Base-by-base conservation (phyloP, 2,113 vertebrate genomes). In the Scophthalmus maximus region DNA sequence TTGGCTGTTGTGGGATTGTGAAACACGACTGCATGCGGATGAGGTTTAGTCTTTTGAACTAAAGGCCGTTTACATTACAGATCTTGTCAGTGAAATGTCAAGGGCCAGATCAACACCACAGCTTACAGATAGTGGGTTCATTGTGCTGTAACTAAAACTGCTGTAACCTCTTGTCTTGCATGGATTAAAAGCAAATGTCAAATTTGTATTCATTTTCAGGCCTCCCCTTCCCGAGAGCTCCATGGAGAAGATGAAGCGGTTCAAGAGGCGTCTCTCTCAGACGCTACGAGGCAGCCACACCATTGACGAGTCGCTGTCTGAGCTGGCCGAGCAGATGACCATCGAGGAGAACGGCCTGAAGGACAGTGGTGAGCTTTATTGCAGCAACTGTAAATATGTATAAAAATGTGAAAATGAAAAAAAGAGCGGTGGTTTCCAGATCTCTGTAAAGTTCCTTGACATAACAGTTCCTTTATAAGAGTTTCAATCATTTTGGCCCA, bases 261-360 rank as follows among this genome's bases (percentile, higher is more conserved):
- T 98, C 86, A 98, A 96, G 90, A 95, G 96, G 59, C 95, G 97
- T 63, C 94, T 98, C 44, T 96, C 96, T 49, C 94, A 98, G 91
- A 97, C 96, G 1, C 92, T 98, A 72, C 93, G 96, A 84, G 97
- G 96, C 81, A 98, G 97, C 91, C 96, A 97, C 93, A 97, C 97
- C 69, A 96, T 98, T 15, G 97, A 98, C 89, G 97, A 98, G 82
- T 98, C 97, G 0, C 91, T 98, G 66, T 98, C 97, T 27, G 97
- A 98, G 90, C 85, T 98, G 82, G 96, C 97, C 9, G 97, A 98
- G 84, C 97, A 98, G 93, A 98, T 98, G 95, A 98, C 96, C 25
- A 95, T 98, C 52, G 97, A 98, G 91, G 97, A 98, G 88, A 98
- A 95, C 60, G 97, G 95, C 78, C 94, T 95, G 82, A 98, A 97